phyloP scores from a whole-genome alignment of 1,140 invertebrate species.

The Maconellicoccus hirsutus region DNA sequence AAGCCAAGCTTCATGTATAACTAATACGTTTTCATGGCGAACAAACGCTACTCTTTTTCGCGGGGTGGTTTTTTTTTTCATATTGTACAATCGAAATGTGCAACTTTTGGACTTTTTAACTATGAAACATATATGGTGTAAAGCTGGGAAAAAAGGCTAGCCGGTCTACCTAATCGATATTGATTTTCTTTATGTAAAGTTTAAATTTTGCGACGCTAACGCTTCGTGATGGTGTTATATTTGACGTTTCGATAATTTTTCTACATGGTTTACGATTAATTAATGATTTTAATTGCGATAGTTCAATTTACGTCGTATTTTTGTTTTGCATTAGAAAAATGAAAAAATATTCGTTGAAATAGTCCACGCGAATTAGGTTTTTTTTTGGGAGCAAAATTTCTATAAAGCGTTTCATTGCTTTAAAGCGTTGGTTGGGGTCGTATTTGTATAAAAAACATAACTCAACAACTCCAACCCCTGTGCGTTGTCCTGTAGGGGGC shows the following conservation, averaged over 20 bases:
- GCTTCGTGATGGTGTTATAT: neutral
- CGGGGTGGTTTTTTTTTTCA: neutral
- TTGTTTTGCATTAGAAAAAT: too few species aligned
- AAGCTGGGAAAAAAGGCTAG: neutral
- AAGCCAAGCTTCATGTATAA: neutral
- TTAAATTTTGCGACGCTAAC: neutral
- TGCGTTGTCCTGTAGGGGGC: too few species aligned
- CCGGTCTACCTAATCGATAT: neutral
- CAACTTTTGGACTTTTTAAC: neutral
- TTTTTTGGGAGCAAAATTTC: too few species aligned
- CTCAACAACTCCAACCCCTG: too few species aligned
- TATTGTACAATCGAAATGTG: too few species aligned
- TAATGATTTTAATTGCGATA: too few species aligned
- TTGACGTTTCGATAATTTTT: conserved; percentile 4
- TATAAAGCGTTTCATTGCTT: too few species aligned
- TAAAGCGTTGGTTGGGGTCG: too few species aligned
- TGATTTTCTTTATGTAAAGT: neutral
- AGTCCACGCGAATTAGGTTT: too few species aligned
- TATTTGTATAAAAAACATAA: too few species aligned
- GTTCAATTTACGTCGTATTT: too few species aligned
- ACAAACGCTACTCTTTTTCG: neutral
- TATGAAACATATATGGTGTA: neutral
- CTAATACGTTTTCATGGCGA: neutral
- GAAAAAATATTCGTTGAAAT: too few species aligned
- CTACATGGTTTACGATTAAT: neutral